These are phyloP conservation scores for Nestor notabilis DNA, from an alignment of 2,113 vertebrate species.

Conservation along the genomic window DNA sequence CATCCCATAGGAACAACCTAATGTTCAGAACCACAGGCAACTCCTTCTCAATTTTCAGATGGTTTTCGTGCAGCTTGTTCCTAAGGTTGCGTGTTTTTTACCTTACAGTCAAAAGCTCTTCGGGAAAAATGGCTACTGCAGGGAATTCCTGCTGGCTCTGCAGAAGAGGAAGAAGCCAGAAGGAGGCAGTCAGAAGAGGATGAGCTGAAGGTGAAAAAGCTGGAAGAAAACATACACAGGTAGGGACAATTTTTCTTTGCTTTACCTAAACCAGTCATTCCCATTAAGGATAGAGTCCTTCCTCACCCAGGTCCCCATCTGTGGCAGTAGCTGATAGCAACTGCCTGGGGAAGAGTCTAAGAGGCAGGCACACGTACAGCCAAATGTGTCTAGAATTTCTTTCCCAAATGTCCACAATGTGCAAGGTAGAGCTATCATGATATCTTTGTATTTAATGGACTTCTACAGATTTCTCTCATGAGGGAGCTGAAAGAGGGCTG, in stretches of 20 bases:
- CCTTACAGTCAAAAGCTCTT: conserved; percentile 91
- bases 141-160: conserved; percentile 82
- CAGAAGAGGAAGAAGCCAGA: conserved; percentile 87
- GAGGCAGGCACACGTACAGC: neutral
- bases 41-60: neutral
- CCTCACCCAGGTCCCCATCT: neutral
- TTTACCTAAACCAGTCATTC: neutral
- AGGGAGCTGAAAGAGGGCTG: neutral
- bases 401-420: neutral
- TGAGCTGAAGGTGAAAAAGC: conserved; percentile 87
- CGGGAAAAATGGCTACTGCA: conserved; percentile 98
- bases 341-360: neutral
- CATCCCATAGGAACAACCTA: neutral
- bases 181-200: conserved; percentile 90
- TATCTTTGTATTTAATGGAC: neutral
- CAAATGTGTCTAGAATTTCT: neutral
- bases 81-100: neutral
- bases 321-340: neutral
- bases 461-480: neutral
- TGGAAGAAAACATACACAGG: conserved; percentile 92
- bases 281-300: neutral
- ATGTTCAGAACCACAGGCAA: neutral
- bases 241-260: conserved; percentile 53
- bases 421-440: neutral
- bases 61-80: neutral